Percentiles rank a stretch among this genome's conserved stretches.
Conservation (phyloP, 2,113 vertebrate genomes). For the Solenodon paradoxus region DNA sequence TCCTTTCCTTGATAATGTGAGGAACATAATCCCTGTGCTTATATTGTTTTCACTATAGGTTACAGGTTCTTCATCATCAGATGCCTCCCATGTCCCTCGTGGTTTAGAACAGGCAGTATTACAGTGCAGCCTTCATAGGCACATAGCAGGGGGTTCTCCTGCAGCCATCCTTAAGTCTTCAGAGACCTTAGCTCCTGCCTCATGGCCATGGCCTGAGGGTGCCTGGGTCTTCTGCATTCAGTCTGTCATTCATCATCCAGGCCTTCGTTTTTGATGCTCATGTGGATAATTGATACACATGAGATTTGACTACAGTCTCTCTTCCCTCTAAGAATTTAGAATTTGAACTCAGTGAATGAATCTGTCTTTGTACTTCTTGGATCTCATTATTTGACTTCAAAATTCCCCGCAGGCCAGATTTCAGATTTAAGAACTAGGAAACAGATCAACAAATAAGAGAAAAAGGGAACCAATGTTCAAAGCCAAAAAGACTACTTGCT, state of each 20-base stretch:
- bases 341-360: not conserved
- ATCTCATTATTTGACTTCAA: not conserved
- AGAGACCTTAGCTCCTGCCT: not conserved
- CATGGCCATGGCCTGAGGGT: too few relatives aligned
- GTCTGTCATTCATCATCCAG: not conserved
- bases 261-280: not conserved
- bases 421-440: not conserved
- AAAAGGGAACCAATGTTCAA: not conserved
- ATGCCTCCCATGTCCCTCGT: too few relatives aligned
- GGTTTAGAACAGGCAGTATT: too few relatives aligned
- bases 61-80: not conserved
- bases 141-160: too few relatives aligned
- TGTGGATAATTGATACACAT: not conserved
- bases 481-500: not conserved
- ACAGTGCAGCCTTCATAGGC: not conserved
- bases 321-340: not conserved
- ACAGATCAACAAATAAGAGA: not conserved
- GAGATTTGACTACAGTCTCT: too few relatives aligned
- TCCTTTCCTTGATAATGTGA: conserved; percentile 47
- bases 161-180: too few relatives aligned
- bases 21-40: not conserved
- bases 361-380: not conserved
- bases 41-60: not conserved
- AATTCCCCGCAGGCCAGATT: not conserved
- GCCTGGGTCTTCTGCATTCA: too few relatives aligned